Evolutionary conservation across 2,113 vertebrate species (phyloP), one percentile per base, ranked within the genome.

Genomic region (Notothenia rossii): DNA sequence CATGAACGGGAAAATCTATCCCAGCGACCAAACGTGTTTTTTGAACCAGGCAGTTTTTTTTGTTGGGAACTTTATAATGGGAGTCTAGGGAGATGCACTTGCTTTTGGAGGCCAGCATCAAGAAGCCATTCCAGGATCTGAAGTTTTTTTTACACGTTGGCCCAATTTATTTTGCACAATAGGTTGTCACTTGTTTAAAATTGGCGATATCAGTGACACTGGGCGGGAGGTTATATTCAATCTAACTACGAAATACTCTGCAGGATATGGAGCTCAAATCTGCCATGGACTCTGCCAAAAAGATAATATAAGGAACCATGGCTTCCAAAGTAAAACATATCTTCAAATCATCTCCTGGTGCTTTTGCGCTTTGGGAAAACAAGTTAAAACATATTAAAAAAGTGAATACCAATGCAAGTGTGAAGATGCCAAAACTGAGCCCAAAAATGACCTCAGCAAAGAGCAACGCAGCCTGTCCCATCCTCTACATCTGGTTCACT

Each of bases 401-500:
- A 54, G 49, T 85, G 77, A 55, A 76, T 60, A 69, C 77, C 62
- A 58, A 29, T 13, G 4, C 5, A 4, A 68, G 69, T 82, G 72
- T 51, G 29, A 29, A 83, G 85, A 84, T 84, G 36, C 74, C 74
- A 85, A 88, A 89, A 86, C 79, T 67, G 77, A 87, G 77, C 84
- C 61, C 80, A 58, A 72, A 71, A 86, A 88, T 94, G 77, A 95
- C 81, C 88, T 95, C 91, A 94, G 88, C 48, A 59, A 82, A 54
- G 64, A 94, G 92, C 81, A 87, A 93, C 68, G 89, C 93, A 64
- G 81, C 77, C 61, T 75, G 82, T 89, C 91, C 90, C 88, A 72
- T 91, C 86, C 82, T 72, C 81, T 81, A 94, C 95, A 95, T 95
- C 94, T 95, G 95, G 87, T 94, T 94, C 89, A 88, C 88, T 95